Base-by-base conservation (phyloP, 2,888 invertebrate species). In the Hirudinaria manillensis region DNA sequence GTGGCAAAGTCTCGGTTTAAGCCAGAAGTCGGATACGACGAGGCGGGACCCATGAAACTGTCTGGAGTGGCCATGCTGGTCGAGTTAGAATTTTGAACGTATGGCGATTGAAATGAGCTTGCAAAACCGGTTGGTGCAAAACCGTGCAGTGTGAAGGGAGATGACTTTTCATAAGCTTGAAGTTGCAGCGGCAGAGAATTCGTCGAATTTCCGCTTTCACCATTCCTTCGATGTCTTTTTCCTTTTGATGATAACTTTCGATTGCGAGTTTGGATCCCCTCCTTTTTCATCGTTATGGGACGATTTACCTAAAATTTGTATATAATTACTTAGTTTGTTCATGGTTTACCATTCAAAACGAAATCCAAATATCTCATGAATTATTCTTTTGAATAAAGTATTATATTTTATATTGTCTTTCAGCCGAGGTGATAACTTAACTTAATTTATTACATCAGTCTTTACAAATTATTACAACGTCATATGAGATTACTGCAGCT, bases 211-310 rank as follows among this genome's bases (percentile, higher is more conserved):
- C 73, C 73, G 34, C 34, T 56, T n/a, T 76, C 76, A 36, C 70
- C 74, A 19, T 55, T 36, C n/a, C 76, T 38, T n/a, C 76, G 34
- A 51, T 74, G 74, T 45, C 72, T 67, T 56, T 76, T 76, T 53
- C 76, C 73, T 45, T 76, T 76, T n/a, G 76, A 74, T 32, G 76
- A 76, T 38, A 76, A 70, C 70, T 76, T 76, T 70, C 76, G 72
- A 70, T 76, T 76, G 16, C 76, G 68, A n/a, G 76, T 76, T 34
- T 76, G 76, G 21, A 76, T 76, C 34, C 76, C 76, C 19, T 76
- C 76, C 53, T 76, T 76, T 70, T 76, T 76, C 76, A 76, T 76
- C 21, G 76, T 76, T 32, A 76, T 76, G 36, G 76, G 76, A 70
- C 76, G 76, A 45, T 76, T 76, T 24, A 76, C 76, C 76, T 76